These are phyloP conservation scores for Meloidogyne floridensis DNA, from an alignment of 1,140 invertebrate species.

Conservation along the genomic window DNA sequence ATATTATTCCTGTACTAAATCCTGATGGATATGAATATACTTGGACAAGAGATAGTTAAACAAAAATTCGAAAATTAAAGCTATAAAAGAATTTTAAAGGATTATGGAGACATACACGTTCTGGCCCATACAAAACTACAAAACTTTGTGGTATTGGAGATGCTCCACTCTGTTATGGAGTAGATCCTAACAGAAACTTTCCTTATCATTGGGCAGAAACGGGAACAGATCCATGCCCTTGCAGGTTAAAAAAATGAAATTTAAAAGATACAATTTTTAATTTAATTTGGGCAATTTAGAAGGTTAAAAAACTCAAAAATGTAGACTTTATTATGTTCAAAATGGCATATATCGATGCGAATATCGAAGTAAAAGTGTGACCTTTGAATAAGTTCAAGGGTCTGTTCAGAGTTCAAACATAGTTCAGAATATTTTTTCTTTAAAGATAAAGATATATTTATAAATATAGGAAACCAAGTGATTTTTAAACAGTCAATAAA, in stretches of 20 bases:
- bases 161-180: conserved; percentile 59
- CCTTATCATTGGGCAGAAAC: conserved; percentile 64
- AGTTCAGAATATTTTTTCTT: too few relatives aligned
- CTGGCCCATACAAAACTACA: conserved; percentile 23
- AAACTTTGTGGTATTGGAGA: conserved; percentile 12
- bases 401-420: too few relatives aligned
- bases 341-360: too few relatives aligned
- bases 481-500: too few relatives aligned
- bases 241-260: conserved; percentile 9
- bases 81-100: conserved; percentile 35
- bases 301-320: too few relatives aligned
- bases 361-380: too few relatives aligned
- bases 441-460: too few relatives aligned
- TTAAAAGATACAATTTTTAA: neutral
- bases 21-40: conserved; percentile 67
- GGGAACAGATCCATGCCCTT: conserved; percentile 26
- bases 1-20: conserved; percentile 43
- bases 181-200: conserved; percentile 68
- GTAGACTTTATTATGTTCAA: too few relatives aligned
- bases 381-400: too few relatives aligned
- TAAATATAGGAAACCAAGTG: too few relatives aligned
- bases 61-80: neutral
- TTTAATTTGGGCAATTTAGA: too few relatives aligned
- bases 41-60: conserved; percentile 56
- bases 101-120: conserved; percentile 67